A percentile compares a stretch with the other conserved stretches of the same genome.
These are phyloP conservation scores for Remorina albescens DNA, from an alignment of 2,797 vertebrate species.

Conservation along the genomic window DNA sequence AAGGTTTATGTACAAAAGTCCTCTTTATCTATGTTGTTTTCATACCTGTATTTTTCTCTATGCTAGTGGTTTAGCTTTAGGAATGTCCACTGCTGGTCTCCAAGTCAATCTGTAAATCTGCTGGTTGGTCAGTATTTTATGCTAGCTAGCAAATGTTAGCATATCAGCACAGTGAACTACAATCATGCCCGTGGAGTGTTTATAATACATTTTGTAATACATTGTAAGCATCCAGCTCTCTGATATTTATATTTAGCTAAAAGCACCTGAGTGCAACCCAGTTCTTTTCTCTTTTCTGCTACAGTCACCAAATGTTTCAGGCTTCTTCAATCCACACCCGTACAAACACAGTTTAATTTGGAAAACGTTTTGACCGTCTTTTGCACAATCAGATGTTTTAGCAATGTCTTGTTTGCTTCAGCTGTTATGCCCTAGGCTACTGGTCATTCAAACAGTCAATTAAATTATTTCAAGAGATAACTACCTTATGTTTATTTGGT, in stretches of 20 bases:
- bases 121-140: background rate
- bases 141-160: background rate
- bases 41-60: background rate
- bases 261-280: too few species aligned
- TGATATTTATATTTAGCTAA: too few species aligned
- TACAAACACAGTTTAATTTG: background rate
- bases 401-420: background rate
- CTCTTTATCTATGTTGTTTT: too few species aligned
- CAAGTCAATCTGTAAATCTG: background rate
- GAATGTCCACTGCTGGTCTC: background rate
- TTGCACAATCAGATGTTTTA: background rate
- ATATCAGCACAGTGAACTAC: background rate
- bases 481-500: background rate
- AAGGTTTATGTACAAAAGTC: background rate
- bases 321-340: background rate
- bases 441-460: too few species aligned
- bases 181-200: background rate
- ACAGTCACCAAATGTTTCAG: background rate
- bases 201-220: background rate
- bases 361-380: background rate
- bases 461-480: background rate
- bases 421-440: conserved; percentile 3
- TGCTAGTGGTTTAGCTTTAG: background rate
- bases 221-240: background rate
- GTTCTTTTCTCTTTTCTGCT: too few species aligned